Base-by-base conservation (phyloP, 1,140 invertebrate genomes). In the Papilio polyxenes region DNA sequence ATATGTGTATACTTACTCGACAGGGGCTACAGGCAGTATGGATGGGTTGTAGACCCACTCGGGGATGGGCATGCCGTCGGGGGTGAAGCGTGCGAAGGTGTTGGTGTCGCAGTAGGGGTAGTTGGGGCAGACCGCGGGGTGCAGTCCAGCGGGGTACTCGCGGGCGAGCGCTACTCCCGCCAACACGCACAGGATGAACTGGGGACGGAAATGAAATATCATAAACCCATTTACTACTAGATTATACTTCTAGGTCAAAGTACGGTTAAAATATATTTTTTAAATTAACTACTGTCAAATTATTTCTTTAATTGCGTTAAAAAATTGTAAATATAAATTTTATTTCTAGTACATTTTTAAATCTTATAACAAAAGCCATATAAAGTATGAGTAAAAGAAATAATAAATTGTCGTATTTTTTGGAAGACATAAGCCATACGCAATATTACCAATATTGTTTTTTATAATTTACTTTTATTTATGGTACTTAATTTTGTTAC, bases 51-150 rank as follows among this genome's bases (percentile, higher is more conserved):
- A 94, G 74, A 88, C 93, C 95, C 94, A 95, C 87, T 90, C 94
- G 74, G 91, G 94, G 88, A 93, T 93, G 83, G 95, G 95, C 83
- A 92, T 90, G 51, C 92, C 93, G 48, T 92, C 90, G 8, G 94
- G 92, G 59, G 89, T 93, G 89, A 93, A 87, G 8, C 92, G 85
- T 10, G 92, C 91, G 51, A 95, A 85, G 17, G 94, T 80, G 1
- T 84, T 89, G 48, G 92, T 89, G 84, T 94, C 94, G 69, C 95
- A 95, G 91, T 90, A 94, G 23, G 95, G 95, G 90, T 95, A 95
- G 92, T 95, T 94, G 75, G 95, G 95, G 89, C 95, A 95, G 11
- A 95, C 89, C 7, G 95, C 94, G 3, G 95, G 95, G 87, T 94
- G 93, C 0, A 95, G 86, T 7, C 95, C 95, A 20, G 95, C 94